A percentile compares a stretch with the other conserved stretches of the same genome.
Conservation (phyloP, 2,113 vertebrate species). For the Gadus macrocephalus region DNA sequence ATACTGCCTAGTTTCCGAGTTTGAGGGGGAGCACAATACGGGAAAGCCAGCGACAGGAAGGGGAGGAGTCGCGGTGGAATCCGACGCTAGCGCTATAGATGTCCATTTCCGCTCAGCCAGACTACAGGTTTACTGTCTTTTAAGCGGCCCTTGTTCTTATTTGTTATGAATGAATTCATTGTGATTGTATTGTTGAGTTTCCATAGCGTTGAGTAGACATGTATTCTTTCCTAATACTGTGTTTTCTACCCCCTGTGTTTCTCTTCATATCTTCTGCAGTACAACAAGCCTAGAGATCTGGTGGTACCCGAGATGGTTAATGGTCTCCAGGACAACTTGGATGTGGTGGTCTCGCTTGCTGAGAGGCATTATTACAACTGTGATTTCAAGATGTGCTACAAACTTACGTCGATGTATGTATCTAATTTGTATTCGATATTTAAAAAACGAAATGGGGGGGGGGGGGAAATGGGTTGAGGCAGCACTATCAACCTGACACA, state of each 20-base stretch:
- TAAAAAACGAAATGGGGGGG: neutral
- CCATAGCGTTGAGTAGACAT: too few species aligned
- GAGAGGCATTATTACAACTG: conserved; percentile 99
- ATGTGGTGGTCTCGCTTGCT: conserved; percentile 95
- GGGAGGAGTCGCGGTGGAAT: too few species aligned
- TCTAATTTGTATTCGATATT: neutral
- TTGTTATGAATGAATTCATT: too few species aligned
- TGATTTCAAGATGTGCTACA: conserved; percentile 98
- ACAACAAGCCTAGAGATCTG: conserved; percentile 96
- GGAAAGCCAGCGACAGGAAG: too few species aligned
- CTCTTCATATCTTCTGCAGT: conserved; percentile 70
- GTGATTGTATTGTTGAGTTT: too few species aligned
- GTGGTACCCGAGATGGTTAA: conserved; percentile 83
- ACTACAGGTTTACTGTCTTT: conserved; percentile 1
- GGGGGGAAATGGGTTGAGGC: neutral
- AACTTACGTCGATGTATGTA: conserved; percentile 93
- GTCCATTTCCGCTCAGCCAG: too few species aligned
- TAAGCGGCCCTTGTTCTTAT: too few species aligned
- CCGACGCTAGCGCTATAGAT: too few species aligned
- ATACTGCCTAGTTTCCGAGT: too few species aligned
- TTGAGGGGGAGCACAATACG: too few species aligned
- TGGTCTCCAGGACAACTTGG: conserved; percentile 94
- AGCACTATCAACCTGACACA: neutral
- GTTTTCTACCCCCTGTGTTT: neutral
- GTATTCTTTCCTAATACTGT: neutral